Evolutionary conservation across 2,888 invertebrate genomes (phyloP), one percentile per base, ranked within the genome.

Genomic region (Steromphala cineraria): DNA sequence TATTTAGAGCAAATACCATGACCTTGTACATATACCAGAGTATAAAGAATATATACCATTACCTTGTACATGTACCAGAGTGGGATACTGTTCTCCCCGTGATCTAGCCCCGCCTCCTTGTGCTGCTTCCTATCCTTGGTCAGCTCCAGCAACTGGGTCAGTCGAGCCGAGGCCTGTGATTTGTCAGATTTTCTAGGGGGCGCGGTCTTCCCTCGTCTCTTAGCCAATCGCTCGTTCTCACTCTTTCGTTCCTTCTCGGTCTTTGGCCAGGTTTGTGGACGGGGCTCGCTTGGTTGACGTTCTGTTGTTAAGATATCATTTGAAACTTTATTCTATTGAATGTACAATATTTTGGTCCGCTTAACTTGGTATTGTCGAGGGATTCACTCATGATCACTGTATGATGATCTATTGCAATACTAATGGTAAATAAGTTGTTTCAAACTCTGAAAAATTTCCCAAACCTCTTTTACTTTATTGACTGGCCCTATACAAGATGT

Each of bases 201-300:
- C 17, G 62, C 62, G 15, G 62, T 62, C 21, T 28, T 62, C 13
- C 62, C 62, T 24, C 62, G 62, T 62, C 62, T 62, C 4, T 24
- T 62, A 24, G 21, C 8, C 62, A 62, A 21, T 31, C 28, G 62
- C 28, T 62, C 28, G 62, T 62, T 55, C 55, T 77, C 56, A 3
- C 55, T 21, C n/a, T 19, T 56, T 19, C 31, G 31, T 19, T 77
- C 77, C 36, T 31, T 53, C 17, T 55, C 77, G 36, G 77, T 36
- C 40, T 77, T 77, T 31, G 77, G 77, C 77, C 77, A 77, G 5
- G 77, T 77, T 77, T 56, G n/a, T 15, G 77, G 77, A 17, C 77
- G 53, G 53, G 55, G 53, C 40, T 56, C 56, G 13, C 3, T 55
- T 36, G 31, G 36, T 19, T 28, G 56, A 21, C 10, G 40, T 40